Percentiles rank a stretch among this genome's conserved stretches.
These are phyloP conservation scores for Glareola pratincola DNA, from an alignment of 2,113 vertebrate species.

Conservation along the genomic window DNA sequence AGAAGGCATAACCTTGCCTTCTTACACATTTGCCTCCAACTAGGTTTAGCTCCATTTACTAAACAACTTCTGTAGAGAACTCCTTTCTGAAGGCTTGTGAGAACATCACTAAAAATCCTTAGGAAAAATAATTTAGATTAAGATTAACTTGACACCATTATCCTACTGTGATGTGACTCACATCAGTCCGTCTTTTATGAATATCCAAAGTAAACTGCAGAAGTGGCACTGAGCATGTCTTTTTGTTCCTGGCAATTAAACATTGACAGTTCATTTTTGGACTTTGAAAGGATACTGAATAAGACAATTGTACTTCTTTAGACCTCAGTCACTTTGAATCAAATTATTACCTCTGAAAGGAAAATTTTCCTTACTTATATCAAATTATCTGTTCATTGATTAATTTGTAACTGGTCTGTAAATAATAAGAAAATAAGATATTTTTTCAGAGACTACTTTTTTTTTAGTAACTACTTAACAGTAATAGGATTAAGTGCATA, in stretches of 20 bases:
- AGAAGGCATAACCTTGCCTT: not conserved
- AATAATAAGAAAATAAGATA: not conserved
- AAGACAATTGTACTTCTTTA: not conserved
- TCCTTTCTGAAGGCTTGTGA: not conserved
- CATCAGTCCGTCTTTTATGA: not conserved
- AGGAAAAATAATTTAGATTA: not conserved
- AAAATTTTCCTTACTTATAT: not conserved
- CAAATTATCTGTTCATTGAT: not conserved
- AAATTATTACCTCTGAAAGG: not conserved
- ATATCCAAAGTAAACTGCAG: not conserved
- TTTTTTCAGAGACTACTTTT: not conserved
- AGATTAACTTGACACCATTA: not conserved
- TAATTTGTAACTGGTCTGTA: not conserved
- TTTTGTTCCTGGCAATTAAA: not conserved
- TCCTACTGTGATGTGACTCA: not conserved
- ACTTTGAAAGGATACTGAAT: not conserved
- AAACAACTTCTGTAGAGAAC: not conserved
- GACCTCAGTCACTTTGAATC: not conserved
- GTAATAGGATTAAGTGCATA: slow-evolving; percentile 27
- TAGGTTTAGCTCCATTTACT: not conserved
- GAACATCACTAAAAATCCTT: not conserved
- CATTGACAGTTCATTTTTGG: not conserved
- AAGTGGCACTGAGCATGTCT: not conserved
- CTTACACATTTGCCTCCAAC: not conserved
- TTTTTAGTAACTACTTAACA: slow-evolving; percentile 32